Base-by-base conservation (phyloP, 2,888 invertebrate species). In the Pantelozetes paolii region DNA sequence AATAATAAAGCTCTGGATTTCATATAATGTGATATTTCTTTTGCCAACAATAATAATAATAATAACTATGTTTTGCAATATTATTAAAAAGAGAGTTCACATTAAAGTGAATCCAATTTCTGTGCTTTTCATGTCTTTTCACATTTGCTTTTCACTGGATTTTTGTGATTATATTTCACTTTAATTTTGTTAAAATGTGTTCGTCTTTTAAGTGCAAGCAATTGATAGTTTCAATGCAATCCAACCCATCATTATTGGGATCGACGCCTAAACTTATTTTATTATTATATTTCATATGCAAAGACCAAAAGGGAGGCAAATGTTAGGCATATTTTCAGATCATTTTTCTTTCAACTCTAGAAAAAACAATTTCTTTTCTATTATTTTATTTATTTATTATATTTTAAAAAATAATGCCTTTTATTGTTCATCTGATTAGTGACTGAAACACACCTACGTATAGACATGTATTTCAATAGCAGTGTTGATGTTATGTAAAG, bases 181-280 rank as follows among this genome's bases (percentile, higher is more conserved):
- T 30, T 59, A 59, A 15, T 59, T 59, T 59, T 59, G 2, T 28
- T 30, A 59, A 59, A 59, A 59, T 32, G 30, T 30, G 6, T 20
- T 50, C n/a, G 2, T 26, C 30, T 15, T 30, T 59, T 15, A 59
- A 59, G 59, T 28, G 30, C 59, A 3, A 30, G 2, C 11, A 59
- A 59, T 59, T 59, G 30, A 30, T 59, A 23, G 9, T 11, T 9
- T 30, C 3, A 28, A 59, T 28, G 28, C 32, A n/a, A 59, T 23
- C 8, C 59, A 59, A 59, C 59, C 59, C 59, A 59, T 59, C 30
- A 59, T 59, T 59, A 59, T 59, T 59, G 28, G n/a, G 6, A 59
- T 59, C 32, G 28, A 59, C 59, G 59, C 59, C 59, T 59, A 59
- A 59, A 32, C 6, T 50, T 26, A 26, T 9, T 20, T 54, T 20